These are phyloP conservation scores for Luperina testacea DNA, from an alignment of 2,888 invertebrate species.

Conservation along the genomic window DNA sequence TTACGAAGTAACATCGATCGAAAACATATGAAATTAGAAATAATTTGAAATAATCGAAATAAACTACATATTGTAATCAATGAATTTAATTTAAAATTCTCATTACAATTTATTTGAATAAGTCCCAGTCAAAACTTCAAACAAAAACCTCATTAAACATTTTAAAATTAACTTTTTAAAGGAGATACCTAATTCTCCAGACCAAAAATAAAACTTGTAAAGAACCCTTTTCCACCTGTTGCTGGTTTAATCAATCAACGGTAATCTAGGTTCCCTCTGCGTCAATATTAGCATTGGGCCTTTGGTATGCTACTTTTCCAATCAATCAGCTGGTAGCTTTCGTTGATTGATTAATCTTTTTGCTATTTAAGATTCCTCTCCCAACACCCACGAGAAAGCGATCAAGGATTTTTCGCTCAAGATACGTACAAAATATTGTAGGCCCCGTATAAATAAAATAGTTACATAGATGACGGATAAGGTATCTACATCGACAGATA, in stretches of 20 bases:
- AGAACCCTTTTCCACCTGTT: constrained; percentile 63
- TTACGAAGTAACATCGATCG: too few relatives aligned
- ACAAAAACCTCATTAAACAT: constrained; percentile 43
- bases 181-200: constrained; percentile 33
- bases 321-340: constrained; percentile 68
- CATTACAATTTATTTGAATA: constrained; percentile 10
- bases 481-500: too few relatives aligned
- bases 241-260: constrained; percentile 70
- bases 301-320: constrained; percentile 57
- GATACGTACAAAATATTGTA: too few relatives aligned
- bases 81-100: constrained; percentile 16
- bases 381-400: not conserved
- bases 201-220: constrained; percentile 22
- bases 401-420: not conserved
- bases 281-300: constrained; percentile 65
- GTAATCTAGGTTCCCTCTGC: constrained; percentile 57
- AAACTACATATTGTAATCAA: not conserved
- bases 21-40: too few relatives aligned
- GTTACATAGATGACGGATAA: not conserved
- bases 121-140: constrained; percentile 24
- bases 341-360: constrained; percentile 58
- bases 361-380: not conserved
- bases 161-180: constrained; percentile 41
- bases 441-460: not conserved
- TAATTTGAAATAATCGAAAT: too few relatives aligned